Conservation (phyloP, 2,113 vertebrate genomes). For the Dendrocopos noguchii region DNA sequence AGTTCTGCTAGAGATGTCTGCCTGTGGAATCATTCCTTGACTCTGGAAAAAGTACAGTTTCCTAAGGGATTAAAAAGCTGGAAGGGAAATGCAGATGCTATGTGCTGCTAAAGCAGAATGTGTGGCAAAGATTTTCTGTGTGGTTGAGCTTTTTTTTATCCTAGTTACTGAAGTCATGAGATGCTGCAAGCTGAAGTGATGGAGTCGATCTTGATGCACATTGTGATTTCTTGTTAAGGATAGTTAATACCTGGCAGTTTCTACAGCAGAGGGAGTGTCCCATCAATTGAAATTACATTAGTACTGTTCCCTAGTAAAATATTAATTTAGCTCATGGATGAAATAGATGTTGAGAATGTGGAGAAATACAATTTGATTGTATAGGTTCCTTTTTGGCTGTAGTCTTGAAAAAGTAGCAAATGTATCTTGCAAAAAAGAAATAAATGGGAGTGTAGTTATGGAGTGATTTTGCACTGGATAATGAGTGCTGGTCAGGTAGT, state of each 20-base stretch:
- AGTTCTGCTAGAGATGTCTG: background rate
- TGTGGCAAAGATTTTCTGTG: background rate
- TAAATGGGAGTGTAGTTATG: background rate
- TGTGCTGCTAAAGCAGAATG: background rate
- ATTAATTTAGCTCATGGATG: background rate
- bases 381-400: background rate
- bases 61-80: background rate
- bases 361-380: background rate
- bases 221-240: background rate
- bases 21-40: rapidly evolving
- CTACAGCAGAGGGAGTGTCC: background rate
- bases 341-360: background rate
- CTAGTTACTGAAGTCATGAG: background rate
- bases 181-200: background rate
- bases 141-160: background rate
- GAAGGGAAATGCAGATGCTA: background rate
- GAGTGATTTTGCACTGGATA: background rate
- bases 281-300: background rate
- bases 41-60: background rate
- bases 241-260: background rate
- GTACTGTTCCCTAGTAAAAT: background rate
- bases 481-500: background rate
- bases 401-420: background rate
- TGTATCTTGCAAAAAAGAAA: background rate
- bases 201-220: rapidly evolving